Base-by-base conservation (phyloP, 2,888 invertebrate genomes). In the Fabriciana adippe region DNA sequence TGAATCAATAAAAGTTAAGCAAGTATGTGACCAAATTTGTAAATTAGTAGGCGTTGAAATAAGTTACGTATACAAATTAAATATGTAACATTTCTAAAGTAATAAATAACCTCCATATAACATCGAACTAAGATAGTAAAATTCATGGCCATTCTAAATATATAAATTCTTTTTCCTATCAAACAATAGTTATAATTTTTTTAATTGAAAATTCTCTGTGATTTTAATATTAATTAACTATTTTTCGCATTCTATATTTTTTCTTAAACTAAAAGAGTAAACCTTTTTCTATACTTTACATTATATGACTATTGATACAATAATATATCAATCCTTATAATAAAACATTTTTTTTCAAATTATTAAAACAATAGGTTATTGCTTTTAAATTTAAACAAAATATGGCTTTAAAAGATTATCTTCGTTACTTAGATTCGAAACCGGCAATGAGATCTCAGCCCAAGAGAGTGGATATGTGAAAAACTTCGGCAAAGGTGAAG, bases 391-490 rank as follows among this genome's bases (percentile, higher is more conserved):
- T 11, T 41, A 41, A 41, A 41, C 35, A 41, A 11, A 41, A 41
- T 26, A 26, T 26, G 11, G 11, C 1, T 11, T 11, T 11, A 41
- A 41, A 41, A 41, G 1, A 35, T 41, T 11, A 41, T 8, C 8
- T 41, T 1, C 35, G 8, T 41, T 47, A 51, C 13, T 47, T 41
- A 72, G 94, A 72, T 95, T 94, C 74, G 94, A 94, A 80, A 94
- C 94, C 31, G 94, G 94, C 4, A 95, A 95, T 76, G 94, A 94
- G 76, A 95, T 95, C 61, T 92, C 93, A 60, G 94, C 94, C 1
- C 94, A 94, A 81, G 94, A 94, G 78, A 88, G 93, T 0, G 94
- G 94, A 1, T 94, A 94, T 69, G 89, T 94, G 54, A 94, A 94
- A 77, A 93, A 94, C 79, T 90, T 91, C 31, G 94, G 94, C 2